A percentile compares a stretch with the other conserved stretches of the same genome.
phyloP scores from a whole-genome alignment of 2,113 vertebrate species.

The Ptychochromis oligacanthus region DNA sequence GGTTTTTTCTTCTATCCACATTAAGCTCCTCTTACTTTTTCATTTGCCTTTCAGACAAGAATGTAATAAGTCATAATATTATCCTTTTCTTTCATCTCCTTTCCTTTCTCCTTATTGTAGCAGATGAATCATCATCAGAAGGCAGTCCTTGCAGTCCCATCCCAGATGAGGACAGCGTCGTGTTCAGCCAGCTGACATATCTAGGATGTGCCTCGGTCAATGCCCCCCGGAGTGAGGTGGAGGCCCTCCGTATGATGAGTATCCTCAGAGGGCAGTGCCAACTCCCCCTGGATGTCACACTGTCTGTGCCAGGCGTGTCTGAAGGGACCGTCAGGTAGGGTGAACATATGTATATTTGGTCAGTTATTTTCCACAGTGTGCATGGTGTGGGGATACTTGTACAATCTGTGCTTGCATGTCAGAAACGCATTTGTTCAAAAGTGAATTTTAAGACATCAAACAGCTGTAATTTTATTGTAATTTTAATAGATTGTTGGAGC shows the following conservation, averaged over 20 bases:
- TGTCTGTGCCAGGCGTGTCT: constrained; percentile 95
- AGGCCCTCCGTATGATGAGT: constrained; percentile 97
- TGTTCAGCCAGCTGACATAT: constrained; percentile 98
- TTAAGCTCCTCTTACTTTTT: background rate
- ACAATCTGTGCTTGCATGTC: background rate
- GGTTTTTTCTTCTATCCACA: background rate
- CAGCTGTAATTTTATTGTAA: background rate
- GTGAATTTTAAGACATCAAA: background rate
- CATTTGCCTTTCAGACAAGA: background rate
- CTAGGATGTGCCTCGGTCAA: constrained; percentile 97
- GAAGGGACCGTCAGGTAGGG: constrained; percentile 95
- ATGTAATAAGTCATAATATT: background rate
- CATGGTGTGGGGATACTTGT: background rate
- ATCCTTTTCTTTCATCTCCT: background rate
- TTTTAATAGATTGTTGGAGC: constrained; percentile 89
- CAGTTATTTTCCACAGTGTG: background rate
- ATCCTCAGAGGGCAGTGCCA: constrained; percentile 95
- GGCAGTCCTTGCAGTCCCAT: constrained; percentile 88
- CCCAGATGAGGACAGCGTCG: constrained; percentile 94
- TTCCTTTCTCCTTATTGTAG: constrained; percentile 23
- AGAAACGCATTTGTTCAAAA: background rate
- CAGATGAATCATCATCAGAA: constrained; percentile 77
- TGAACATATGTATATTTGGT: background rate
- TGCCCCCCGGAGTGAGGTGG: constrained; percentile 95
- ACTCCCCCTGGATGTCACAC: constrained; percentile 91